Percentiles rank a stretch among this genome's conserved stretches.
phyloP scores from a whole-genome alignment of 2,113 vertebrate species.

The Anseranas semipalmata region DNA sequence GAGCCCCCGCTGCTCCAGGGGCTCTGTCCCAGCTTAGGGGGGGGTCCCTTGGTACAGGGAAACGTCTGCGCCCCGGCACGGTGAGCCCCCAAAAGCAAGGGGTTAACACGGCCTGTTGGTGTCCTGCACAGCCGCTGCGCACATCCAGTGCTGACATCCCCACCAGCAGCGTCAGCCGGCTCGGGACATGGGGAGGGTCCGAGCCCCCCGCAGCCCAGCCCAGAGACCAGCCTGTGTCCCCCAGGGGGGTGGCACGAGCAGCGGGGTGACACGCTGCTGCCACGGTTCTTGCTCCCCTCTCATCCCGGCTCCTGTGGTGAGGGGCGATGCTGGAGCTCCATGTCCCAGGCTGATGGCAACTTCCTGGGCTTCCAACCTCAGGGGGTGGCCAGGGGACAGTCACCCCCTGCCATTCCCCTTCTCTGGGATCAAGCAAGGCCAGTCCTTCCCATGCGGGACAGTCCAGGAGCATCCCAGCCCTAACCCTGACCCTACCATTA shows the following conservation, averaged over 20 bases:
- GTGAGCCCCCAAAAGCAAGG: not conserved
- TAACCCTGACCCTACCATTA: not conserved
- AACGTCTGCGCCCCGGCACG: no score
- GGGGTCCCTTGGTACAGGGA: not conserved
- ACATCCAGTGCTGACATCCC: not conserved
- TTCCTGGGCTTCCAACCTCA: not conserved
- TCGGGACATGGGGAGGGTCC: not conserved
- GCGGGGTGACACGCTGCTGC: no score
- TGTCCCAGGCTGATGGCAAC: no score
- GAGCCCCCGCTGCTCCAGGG: not conserved
- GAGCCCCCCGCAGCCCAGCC: not conserved
- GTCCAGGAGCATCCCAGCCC: not conserved
- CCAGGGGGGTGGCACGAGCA: no score
- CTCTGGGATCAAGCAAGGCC: not conserved
- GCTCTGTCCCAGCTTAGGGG: not conserved
- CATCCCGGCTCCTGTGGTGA: not conserved
- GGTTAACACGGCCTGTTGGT: not conserved
- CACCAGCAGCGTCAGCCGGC: not conserved
- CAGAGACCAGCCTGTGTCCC: not conserved
- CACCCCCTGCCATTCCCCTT: not conserved
- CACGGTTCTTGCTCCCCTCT: not conserved
- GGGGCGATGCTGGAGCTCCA: not conserved
- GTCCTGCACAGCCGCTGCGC: not conserved
- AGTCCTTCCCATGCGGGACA: not conserved
- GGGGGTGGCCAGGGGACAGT: not conserved